Evolutionary conservation across 2,113 vertebrate genomes (phyloP).

Genomic region (Melospiza georgiana): DNA sequence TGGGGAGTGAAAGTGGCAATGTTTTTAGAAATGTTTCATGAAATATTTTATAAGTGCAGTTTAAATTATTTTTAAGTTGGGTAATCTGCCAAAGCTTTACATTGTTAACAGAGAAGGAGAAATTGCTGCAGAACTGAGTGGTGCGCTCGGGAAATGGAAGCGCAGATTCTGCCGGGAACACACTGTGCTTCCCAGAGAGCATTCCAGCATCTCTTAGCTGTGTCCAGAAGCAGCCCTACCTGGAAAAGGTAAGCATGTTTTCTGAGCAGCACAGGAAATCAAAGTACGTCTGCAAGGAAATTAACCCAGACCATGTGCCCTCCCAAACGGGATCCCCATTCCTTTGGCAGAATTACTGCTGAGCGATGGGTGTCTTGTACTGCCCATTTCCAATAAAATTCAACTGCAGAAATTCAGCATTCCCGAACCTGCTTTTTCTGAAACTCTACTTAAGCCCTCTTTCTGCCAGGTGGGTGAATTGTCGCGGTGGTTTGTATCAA

Average conservation of each 20-base stretch:
- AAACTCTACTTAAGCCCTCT: background rate
- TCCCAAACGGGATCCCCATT: background rate
- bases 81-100: conserved; percentile 57
- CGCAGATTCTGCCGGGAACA: background rate
- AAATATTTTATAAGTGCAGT: conserved; percentile 63
- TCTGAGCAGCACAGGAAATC: background rate
- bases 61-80: conserved; percentile 61
- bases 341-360: background rate
- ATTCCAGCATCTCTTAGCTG: background rate
- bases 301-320: background rate
- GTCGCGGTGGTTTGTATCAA: background rate
- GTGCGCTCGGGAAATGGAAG: background rate
- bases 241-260: background rate
- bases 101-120: conserved; percentile 27
- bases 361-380: background rate
- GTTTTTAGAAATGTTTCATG: conserved; percentile 58
- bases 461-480: background rate
- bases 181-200: background rate
- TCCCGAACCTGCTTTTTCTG: background rate
- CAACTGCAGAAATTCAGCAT: background rate
- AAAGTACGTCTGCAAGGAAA: background rate
- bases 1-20: conserved; percentile 43
- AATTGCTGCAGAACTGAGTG: background rate
- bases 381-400: background rate
- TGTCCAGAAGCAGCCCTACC: background rate